Evolutionary conservation across 2,113 vertebrate species (phyloP), one percentile per base, ranked within the genome.

Genomic region (Psilopsiagon aurifrons): DNA sequence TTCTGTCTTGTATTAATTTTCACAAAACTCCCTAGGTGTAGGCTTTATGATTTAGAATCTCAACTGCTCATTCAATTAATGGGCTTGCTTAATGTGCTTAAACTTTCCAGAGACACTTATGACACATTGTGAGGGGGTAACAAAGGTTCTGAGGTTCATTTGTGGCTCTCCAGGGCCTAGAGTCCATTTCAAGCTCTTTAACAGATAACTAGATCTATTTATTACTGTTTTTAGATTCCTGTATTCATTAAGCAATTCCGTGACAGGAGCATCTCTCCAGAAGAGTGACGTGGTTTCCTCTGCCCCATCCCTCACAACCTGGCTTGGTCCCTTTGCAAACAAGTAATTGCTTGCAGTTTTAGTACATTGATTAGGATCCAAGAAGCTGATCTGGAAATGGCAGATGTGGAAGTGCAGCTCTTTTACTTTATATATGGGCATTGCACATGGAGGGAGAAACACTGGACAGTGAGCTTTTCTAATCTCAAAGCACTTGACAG

Each of bases 1-100:
- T 96, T 95, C 95, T 96, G 88, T 94, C 97, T 97, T 95, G 92
- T 93, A 89, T 96, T 96, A 97, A 97, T 97, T 97, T 82, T 84
- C 88, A 93, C 86, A 84, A 57, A 88, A 82, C 95, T 94, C 95
- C 96, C 95, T 78, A 39, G 92, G 73, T 90, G 74, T 28, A 43
- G 77, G 67, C 80, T 89, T 94, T 95, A 86, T 95, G 94, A 95
- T 95, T 93, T 90, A 94, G 73, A 80, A 84, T 92, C 95, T 97
- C 91, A 93, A 76, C 71, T 89, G 87, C 64, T 95, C 83, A 95
- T 96, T 90, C 96, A 83, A 83, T 96, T 95, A 96, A 97, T 84
- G 88, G 79, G 59, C 80, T 95, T 96, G 84, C 94, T 96, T 97
- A 97, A 97, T 92, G 86, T 83, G 62, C 90, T 94, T 94, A 92